phyloP scores from a whole-genome alignment of 2,797 vertebrate species.

The Gobionotothen gibberifrons region DNA sequence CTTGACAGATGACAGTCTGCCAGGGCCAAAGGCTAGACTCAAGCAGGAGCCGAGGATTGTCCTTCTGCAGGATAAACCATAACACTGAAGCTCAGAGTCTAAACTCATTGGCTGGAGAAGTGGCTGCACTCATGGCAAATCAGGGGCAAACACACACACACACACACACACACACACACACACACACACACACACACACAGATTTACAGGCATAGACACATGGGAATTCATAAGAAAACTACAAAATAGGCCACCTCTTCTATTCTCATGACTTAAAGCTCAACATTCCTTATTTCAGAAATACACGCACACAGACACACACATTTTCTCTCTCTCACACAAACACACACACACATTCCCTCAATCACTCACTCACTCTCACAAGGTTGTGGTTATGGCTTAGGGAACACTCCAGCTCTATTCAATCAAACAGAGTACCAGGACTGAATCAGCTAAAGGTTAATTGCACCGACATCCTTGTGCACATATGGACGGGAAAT shows the following conservation, averaged over 20 bases:
- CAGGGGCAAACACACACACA: slow-evolving; percentile 25
- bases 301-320: background rate
- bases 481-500: slow-evolving; percentile 69
- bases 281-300: slow-evolving; percentile 51
- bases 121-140: slow-evolving; percentile 52
- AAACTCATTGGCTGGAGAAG: slow-evolving; percentile 60
- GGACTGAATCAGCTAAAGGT: slow-evolving; percentile 79
- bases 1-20: slow-evolving; percentile 64
- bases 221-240: slow-evolving; percentile 40
- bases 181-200: slow-evolving; percentile 30
- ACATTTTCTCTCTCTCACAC: slow-evolving; percentile 11
- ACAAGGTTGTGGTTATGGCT: slow-evolving; percentile 74
- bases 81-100: slow-evolving; percentile 43
- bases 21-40: slow-evolving; percentile 66
- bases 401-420: slow-evolving; percentile 76
- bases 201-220: slow-evolving; percentile 32
- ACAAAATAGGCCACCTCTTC: slow-evolving; percentile 23
- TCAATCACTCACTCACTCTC: slow-evolving; percentile 48
- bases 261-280: slow-evolving; percentile 43
- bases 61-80: slow-evolving; percentile 53
- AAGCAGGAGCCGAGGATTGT: slow-evolving; percentile 52
- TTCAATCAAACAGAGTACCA: slow-evolving; percentile 78
- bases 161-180: slow-evolving; percentile 29
- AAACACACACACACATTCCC: slow-evolving; percentile 18
- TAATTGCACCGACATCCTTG: slow-evolving; percentile 81